Base-by-base conservation (phyloP, 2,888 invertebrate genomes). In the Tinea pellionella region DNA sequence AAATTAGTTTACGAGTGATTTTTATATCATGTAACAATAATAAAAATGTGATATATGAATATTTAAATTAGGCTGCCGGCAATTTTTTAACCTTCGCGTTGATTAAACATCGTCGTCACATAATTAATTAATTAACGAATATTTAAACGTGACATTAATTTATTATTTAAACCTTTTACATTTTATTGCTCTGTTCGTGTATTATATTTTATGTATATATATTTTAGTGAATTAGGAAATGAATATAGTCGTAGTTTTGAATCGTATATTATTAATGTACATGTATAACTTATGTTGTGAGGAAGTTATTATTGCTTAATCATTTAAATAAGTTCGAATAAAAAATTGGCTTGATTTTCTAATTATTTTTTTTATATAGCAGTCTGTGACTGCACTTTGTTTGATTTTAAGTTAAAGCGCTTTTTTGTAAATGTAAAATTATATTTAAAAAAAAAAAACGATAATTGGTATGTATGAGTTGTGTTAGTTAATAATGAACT, bases 51-150 rank as follows among this genome's bases (percentile, higher is more conserved):
- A 8, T 47, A 15, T 32, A 57, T 55, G 16, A 57, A 32, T 57
- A 57, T 57, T 57, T 32, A 57, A 32, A 57, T 57, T 69, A 67
- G 65, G 70, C 70, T 78, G 77, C 76, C 78, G 78, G 75, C 72
- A 77, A 75, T 78, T 80, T 80, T 76, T 77, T 74, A 74, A 74
- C 71, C 70, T 71, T 75, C 70, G 71, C 72, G 72, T 76, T 81
- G 78, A 83, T 80, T 77, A 72, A 80, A 77, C 72, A 74, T 70
- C 74, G 73, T 78, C 72, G 73, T 72, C 76, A 77, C 75, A 68
- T 80, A 75, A 80, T 82, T 80, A 81, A 83, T 83, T 81, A 82
- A 83, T 80, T 76, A 78, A 74, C 69, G 73, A 71, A 77, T 77
- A 73, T 68, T 73, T 79, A 76, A 80, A 78, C 69, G 68, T 72